Conservation (phyloP, 2,888 invertebrate species). For the Drosophila colorata region DNA sequence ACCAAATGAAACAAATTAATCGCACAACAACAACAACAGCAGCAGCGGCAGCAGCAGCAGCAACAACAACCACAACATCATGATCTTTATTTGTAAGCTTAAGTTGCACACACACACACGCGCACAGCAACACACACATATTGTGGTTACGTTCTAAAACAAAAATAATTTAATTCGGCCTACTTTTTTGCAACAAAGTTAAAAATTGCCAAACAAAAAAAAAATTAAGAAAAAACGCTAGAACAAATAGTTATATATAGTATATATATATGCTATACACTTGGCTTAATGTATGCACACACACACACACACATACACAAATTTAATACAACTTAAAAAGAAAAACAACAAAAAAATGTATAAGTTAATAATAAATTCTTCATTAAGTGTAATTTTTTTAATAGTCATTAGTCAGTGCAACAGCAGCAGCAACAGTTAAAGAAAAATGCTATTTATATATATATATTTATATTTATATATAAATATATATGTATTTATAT, state of each 20-base stretch:
- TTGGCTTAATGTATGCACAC: constrained; percentile 26
- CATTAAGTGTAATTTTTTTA: constrained; percentile 70
- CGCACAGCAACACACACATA: constrained; percentile 9
- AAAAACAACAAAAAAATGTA: constrained; percentile 23
- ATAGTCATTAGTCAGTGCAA: constrained; percentile 50
- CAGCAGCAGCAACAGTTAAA: constrained; percentile 20
- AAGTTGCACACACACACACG: constrained; percentile 35
- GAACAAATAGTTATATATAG: constrained; percentile 34
- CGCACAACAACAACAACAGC: constrained; percentile 46
- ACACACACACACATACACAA: constrained; percentile 15
- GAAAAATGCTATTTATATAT: constrained; percentile 31
- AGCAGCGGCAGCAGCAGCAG: constrained; percentile 11
- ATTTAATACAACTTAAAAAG: constrained; percentile 6
- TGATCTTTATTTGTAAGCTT: constrained; percentile 57
- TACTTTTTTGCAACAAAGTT: constrained; percentile 8
- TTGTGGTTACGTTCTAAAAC: constrained; percentile 58
- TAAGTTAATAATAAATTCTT: constrained; percentile 49
- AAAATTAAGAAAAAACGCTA: constrained; percentile 20
- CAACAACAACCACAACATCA: constrained; percentile 23
- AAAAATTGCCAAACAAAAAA: constrained; percentile 27
- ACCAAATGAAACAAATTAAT: constrained; percentile 51
- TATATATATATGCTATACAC: constrained; percentile 26
- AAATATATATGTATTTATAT: constrained; percentile 10
- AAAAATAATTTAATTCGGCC: constrained; percentile 14
- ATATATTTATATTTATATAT: constrained; percentile 43